Evolutionary conservation across 2,113 vertebrate genomes (phyloP).

Genomic region (Strigops habroptila): DNA sequence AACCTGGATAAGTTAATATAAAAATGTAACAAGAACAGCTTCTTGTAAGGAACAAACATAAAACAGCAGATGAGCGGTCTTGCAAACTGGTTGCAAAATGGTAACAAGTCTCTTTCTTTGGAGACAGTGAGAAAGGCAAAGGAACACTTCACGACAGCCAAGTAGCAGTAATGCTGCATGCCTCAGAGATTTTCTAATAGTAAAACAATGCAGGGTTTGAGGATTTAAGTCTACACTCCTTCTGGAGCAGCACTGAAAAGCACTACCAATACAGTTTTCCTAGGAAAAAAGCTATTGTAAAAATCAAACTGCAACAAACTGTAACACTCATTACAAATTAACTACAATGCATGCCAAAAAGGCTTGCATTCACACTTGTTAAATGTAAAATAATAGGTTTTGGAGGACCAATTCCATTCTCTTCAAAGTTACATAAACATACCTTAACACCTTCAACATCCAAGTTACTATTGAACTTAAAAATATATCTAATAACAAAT

Average conservation of each 20-base stretch:
- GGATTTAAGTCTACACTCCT: background rate
- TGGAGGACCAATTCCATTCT: background rate
- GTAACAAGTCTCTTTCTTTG: background rate
- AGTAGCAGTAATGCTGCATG: background rate
- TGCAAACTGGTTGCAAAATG: background rate
- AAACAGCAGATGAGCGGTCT: background rate
- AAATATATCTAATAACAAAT: background rate
- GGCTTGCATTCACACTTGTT: background rate
- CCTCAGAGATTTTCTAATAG: background rate
- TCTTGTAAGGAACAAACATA: background rate
- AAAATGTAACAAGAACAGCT: background rate
- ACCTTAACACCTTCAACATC: background rate
- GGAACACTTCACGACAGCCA: background rate
- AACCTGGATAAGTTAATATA: background rate
- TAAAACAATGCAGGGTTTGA: background rate
- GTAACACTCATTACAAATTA: background rate
- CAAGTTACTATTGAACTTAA: fast-evolving
- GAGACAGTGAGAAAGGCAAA: background rate
- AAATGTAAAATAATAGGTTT: background rate
- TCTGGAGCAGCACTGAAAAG: background rate
- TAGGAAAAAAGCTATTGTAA: background rate
- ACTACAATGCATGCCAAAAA: background rate
- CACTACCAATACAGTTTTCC: background rate
- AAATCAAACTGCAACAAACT: background rate
- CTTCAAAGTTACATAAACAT: background rate